Conservation (phyloP, 1,140 invertebrate species). For the Wiebesia pumilae region DNA sequence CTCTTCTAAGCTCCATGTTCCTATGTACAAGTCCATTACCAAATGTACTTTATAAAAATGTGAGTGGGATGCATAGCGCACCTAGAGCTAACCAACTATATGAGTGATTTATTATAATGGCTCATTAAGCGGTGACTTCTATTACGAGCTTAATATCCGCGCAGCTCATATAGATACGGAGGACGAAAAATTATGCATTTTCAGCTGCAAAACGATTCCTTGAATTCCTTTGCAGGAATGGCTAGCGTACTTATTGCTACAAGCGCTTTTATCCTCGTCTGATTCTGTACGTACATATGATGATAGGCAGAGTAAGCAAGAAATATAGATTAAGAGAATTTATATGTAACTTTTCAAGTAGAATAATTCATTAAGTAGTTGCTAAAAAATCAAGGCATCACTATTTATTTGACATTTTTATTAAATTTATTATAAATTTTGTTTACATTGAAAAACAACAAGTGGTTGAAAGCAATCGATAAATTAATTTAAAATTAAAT, state of each 20-base stretch:
- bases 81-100: neutral
- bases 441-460: neutral
- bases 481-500: too few species aligned
- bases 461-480: too few species aligned
- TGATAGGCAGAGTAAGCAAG: too few species aligned
- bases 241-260: neutral
- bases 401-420: neutral
- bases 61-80: neutral
- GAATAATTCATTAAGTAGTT: neutral
- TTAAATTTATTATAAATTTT: neutral
- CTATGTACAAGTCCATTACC: slow-evolving; percentile 24
- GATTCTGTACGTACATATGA: neutral
- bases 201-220: neutral
- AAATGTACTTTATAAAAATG: neutral
- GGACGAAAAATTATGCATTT: neutral
- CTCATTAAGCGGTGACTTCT: slow-evolving; percentile 21
- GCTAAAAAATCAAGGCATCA: neutral
- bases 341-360: neutral
- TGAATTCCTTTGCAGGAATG: neutral
- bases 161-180: neutral
- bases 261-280: neutral
- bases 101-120: slow-evolving; percentile 33
- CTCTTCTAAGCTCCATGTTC: too few species aligned
- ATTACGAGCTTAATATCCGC: slow-evolving; percentile 5
- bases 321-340: too few species aligned